These are phyloP conservation scores for Lasioglossum morio DNA, from an alignment of 2,888 invertebrate genomes.

Conservation along the genomic window DNA sequence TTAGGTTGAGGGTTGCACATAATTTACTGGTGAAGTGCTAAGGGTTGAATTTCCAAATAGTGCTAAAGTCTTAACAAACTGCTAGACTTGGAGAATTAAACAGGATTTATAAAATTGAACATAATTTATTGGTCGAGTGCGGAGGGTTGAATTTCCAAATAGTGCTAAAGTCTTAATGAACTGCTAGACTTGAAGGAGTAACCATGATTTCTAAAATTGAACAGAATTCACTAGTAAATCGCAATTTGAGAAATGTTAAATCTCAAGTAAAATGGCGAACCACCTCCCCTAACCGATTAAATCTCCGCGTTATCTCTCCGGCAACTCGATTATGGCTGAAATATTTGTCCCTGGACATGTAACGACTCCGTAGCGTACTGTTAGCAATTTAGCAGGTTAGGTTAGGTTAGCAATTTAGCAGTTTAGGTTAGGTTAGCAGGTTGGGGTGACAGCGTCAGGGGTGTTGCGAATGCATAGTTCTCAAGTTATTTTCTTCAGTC, in stretches of 20 bases:
- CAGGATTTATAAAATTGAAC: too few species aligned
- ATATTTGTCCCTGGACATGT: background rate
- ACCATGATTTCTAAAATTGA: background rate
- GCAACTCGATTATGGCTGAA: background rate
- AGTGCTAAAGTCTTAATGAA: too few species aligned
- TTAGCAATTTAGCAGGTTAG: background rate
- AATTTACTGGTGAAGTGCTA: too few species aligned
- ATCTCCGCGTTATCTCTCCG: background rate
- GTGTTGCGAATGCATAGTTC: background rate
- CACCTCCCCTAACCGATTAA: conserved; percentile 18
- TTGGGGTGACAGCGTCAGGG: background rate
- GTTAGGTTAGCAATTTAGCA: conserved; percentile 14
- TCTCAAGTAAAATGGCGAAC: background rate
- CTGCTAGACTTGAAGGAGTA: too few species aligned
- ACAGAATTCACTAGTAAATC: background rate
- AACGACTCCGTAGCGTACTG: background rate
- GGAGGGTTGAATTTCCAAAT: too few species aligned
- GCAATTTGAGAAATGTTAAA: background rate
- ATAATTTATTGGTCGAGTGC: too few species aligned
- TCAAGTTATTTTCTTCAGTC: conserved; percentile 23
- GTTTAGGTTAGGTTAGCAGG: too few species aligned
- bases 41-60: too few species aligned
- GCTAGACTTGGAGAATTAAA: too few species aligned
- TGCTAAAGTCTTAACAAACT: too few species aligned
- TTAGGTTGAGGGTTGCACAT: too few species aligned